A percentile compares a stretch with the other conserved stretches of the same genome.
phyloP scores from a whole-genome alignment of 2,888 invertebrate species.

The Erebia aethiops region DNA sequence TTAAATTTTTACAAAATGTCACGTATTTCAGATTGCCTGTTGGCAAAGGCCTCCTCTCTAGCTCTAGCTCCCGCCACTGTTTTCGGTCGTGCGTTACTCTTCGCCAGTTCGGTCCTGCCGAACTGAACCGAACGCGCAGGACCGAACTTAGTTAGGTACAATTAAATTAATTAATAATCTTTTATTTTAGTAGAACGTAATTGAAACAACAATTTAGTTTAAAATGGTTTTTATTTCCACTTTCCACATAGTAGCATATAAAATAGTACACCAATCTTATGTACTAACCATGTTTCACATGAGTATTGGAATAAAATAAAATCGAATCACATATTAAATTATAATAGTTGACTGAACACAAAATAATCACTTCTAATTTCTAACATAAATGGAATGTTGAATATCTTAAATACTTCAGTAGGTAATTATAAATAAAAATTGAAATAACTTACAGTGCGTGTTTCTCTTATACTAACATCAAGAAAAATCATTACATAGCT shows the following conservation, averaged over 20 bases:
- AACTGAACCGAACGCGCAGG: too few species aligned
- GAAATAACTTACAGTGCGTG: conserved; percentile 20
- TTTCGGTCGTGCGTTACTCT: too few species aligned
- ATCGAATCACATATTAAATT: not conserved
- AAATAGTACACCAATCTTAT: conserved; percentile 53
- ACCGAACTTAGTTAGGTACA: too few species aligned
- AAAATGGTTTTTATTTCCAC: conserved; percentile 35
- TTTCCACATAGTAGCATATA: conserved; percentile 54
- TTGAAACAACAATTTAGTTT: conserved; percentile 18
- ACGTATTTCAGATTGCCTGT: too few species aligned
- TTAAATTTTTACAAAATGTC: too few species aligned
- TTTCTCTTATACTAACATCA: conserved; percentile 5
- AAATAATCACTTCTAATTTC: conserved; percentile 40
- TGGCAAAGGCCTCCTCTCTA: too few species aligned
- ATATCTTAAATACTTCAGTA: not conserved
- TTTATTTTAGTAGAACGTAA: not conserved
- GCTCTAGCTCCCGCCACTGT: too few species aligned
- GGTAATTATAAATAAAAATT: not conserved
- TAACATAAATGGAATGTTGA: conserved; percentile 1
- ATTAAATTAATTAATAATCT: too few species aligned
- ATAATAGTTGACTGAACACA: conserved; percentile 41
- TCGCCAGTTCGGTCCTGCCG: too few species aligned
- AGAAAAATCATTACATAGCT: conserved; percentile 3
- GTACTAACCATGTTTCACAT: conserved; percentile 66
- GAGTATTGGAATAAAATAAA: conserved; percentile 54